Evolutionary conservation across 2,888 invertebrate species (phyloP).

Genomic region (Cyclophora punctaria): DNA sequence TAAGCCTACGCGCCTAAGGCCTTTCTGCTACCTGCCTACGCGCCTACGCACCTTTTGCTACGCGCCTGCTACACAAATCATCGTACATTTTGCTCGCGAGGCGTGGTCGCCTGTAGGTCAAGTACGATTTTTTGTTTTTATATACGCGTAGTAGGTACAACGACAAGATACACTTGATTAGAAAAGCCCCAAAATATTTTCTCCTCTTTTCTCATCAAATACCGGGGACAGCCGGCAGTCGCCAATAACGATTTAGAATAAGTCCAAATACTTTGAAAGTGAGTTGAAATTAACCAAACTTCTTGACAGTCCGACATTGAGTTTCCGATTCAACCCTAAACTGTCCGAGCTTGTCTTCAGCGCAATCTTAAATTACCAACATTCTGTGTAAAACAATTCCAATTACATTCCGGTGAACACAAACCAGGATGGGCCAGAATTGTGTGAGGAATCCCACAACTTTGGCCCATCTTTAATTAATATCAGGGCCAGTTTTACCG

Average conservation of each 20-base stretch:
- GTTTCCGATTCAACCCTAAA: slow-evolving; percentile 27
- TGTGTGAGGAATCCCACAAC: slow-evolving; percentile 51
- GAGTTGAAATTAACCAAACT: slow-evolving; percentile 28
- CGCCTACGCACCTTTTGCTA: no score
- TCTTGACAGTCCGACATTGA: slow-evolving; percentile 25
- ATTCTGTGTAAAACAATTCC: slow-evolving; percentile 65
- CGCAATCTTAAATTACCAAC: slow-evolving; percentile 59
- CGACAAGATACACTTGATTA: no score
- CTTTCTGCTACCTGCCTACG: no score
- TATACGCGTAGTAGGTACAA: no score
- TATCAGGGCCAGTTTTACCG: slow-evolving; percentile 23
- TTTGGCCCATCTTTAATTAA: slow-evolving; percentile 59
- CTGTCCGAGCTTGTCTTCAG: slow-evolving; percentile 37
- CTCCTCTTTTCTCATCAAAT: no score
- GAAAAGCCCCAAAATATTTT: no score
- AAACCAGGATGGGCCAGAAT: slow-evolving; percentile 41
- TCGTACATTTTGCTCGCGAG: no score
- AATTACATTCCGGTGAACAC: slow-evolving; percentile 55
- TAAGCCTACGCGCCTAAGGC: no score
- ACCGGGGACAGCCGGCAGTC: not conserved
- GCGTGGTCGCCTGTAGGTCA: no score
- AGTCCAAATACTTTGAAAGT: slow-evolving; percentile 17
- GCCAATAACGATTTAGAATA: not conserved
- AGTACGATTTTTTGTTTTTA: no score
- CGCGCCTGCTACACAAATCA: no score